Percentiles rank a stretch among this genome's conserved stretches.
These are phyloP conservation scores for Ischnus inquisitorius DNA, from an alignment of 2,888 invertebrate species.

Conservation along the genomic window DNA sequence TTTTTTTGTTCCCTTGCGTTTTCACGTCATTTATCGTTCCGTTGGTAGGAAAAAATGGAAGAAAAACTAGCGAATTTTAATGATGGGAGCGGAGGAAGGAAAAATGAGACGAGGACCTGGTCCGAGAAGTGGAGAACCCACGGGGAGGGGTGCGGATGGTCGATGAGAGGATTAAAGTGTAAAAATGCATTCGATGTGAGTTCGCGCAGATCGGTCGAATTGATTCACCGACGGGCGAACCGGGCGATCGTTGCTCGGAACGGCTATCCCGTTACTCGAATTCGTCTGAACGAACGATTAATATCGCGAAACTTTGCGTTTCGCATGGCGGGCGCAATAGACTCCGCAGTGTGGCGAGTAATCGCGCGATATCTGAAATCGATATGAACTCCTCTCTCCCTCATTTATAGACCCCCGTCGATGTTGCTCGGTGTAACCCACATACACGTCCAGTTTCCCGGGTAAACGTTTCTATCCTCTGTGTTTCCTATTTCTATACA, in stretches of 20 bases:
- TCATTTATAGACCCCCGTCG: slow-evolving; percentile 50
- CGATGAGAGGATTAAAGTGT: slow-evolving; percentile 40
- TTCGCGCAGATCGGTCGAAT: slow-evolving; percentile 50
- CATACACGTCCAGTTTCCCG: neutral
- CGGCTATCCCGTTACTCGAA: slow-evolving; percentile 73
- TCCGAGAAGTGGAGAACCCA: neutral
- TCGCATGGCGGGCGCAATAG: slow-evolving; percentile 59
- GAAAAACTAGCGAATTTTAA: slow-evolving; percentile 36
- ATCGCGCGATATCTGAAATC: slow-evolving; percentile 68
- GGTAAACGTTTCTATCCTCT: neutral
- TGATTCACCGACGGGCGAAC: slow-evolving; percentile 57
- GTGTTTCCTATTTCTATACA: neutral
- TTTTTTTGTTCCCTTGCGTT: slow-evolving; percentile 25
- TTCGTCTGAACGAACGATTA: slow-evolving; percentile 74
- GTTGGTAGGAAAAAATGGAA: neutral
- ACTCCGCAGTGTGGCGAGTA: slow-evolving; percentile 35
- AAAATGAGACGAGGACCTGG: slow-evolving; percentile 12
- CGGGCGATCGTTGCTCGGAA: slow-evolving; percentile 37
- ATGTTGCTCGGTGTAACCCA: slow-evolving; percentile 25
- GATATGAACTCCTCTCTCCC: slow-evolving; percentile 62
- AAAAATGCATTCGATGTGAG: slow-evolving; percentile 56
- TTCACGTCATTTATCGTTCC: slow-evolving; percentile 37
- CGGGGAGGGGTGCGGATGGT: slow-evolving; percentile 3
- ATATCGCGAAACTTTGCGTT: slow-evolving; percentile 76
- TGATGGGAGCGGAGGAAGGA: slow-evolving; percentile 21